Evolutionary conservation across 2,888 invertebrate species (phyloP), one percentile per base, ranked within the genome.

Genomic region (Volucella zonaria): DNA sequence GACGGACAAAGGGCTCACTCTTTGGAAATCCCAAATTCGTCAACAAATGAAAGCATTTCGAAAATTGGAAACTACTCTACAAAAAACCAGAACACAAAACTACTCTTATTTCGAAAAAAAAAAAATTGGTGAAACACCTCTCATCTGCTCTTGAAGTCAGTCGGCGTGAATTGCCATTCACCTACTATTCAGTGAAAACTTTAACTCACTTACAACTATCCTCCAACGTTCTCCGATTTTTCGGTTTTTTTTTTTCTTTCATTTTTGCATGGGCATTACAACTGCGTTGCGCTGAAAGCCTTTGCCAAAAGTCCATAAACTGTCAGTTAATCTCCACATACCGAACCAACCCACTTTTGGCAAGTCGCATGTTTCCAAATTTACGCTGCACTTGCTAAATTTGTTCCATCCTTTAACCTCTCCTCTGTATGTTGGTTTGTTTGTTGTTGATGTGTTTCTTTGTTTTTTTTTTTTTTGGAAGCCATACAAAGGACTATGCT

Each of bases 271-370:
- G 6, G 6, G 31, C 31, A 31, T 54, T 71, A 73, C 67, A 43
- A 78, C 56, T 74, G 67, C 78, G 56, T 73, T 62, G 58, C 62
- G 45, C 42, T 74, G 52, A 82, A 79, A 79, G 74, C 62, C 74
- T 82, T 74, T 79, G 68, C 79, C 74, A 79, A 82, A 82, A 82
- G 56, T 79, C 82, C 68, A 74, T 82, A 82, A 79, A 82, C 82
- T 82, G 79, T 79, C 79, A 78, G 82, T 82, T 82, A 79, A 82
- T 82, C 79, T 74, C 58, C 52, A 56, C 74, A 68, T 68, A 67
- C 71, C 56, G 61, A 56, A 56, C 38, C 56, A 49, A 51, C 66
- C 78, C 52, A 66, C 38, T 62, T 6, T 56, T 14, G 52, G 47
- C 14, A n/a, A 75, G 43, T 54, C 31, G 40, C 12, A 14, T 71